A percentile compares a stretch with the other conserved stretches of the same genome.
Evolutionary conservation across 2,113 vertebrate species (phyloP).

Genomic region (Gobius niger): DNA sequence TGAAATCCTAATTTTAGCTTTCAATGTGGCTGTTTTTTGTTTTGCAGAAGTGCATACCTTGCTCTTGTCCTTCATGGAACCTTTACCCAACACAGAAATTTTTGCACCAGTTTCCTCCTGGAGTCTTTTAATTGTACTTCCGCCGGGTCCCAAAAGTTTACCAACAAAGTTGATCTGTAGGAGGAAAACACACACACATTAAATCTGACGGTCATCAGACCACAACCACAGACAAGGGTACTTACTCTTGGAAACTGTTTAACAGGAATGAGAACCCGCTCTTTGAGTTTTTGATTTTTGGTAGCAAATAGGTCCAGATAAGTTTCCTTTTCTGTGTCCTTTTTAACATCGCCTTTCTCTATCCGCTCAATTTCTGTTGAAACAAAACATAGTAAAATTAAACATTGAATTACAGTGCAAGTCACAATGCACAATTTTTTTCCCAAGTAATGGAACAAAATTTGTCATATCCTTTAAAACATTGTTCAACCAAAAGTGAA

Average conservation of each 20-base stretch:
- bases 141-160: slow-evolving; percentile 95
- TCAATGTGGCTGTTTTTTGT: no score
- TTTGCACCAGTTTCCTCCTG: slow-evolving; percentile 98
- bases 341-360: slow-evolving; percentile 91
- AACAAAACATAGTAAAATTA: neutral
- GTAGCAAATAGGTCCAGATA: slow-evolving; percentile 94
- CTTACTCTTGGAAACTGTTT: slow-evolving; percentile 92
- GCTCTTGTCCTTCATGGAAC: slow-evolving; percentile 95
- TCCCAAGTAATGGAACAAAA: no score
- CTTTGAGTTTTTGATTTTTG: slow-evolving; percentile 93
- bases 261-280: slow-evolving; percentile 92
- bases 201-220: neutral
- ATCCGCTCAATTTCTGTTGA: slow-evolving; percentile 91
- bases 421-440: neutral
- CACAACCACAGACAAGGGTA: neutral
- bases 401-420: no score
- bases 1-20: no score
- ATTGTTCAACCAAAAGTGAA: no score
- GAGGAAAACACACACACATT: neutral
- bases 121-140: slow-evolving; percentile 96
- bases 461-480: no score
- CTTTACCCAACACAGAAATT: slow-evolving; percentile 94
- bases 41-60: slow-evolving; percentile 78
- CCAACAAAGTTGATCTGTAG: slow-evolving; percentile 95
- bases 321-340: slow-evolving; percentile 86